Base-by-base conservation (phyloP, 1,140 invertebrate genomes). In the Ceratina calcarata region DNA sequence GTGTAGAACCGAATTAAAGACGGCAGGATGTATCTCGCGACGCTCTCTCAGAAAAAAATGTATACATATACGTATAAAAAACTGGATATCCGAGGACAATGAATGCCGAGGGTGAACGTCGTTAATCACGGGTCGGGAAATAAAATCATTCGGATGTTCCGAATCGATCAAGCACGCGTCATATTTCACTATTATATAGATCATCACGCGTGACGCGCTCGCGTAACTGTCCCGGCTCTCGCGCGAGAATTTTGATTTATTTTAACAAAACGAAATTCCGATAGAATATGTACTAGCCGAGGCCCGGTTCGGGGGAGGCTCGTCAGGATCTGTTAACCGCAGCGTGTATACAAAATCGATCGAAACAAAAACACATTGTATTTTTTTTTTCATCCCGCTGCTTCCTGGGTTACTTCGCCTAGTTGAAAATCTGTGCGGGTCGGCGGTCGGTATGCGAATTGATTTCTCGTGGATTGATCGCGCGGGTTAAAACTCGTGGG, bases 121-220 rank as follows among this genome's bases (percentile, higher is more conserved):
- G 79, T 76, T 76, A 77, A 57, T 70, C 51, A 45, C 27, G 45
- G 12, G 6, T 18, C 71, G 37, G 58, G 71, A 69, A 70, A 66
- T 71, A 69, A 76, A 76, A 70, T 77, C 58, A 71, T 76, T 71
- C 51, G 58, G 51, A 27, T 62, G 61, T 68, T 27, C 18, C n/a
- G 60, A 60, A 81, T 81, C 75, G 69, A 81, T 81, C 60, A 73
- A 80, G 53, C 37, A 69, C 65, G 72, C 74, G 57, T 69, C 76
- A 32, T 86, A 86, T 86, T 86, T 86, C 84, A 84, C 61, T 71
- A 71, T 84, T 60, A 64, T 62, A 78, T 61, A 55, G 74, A 61
- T 53, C 66, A 77, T 83, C 70, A 80, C 18, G 22, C 69, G 53
- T 76, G 79, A 81, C 69, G 24, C 73, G 32, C 32, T 37, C 32